Evolutionary conservation across 2,113 vertebrate species (phyloP).

Genomic region (Sorex araneus): DNA sequence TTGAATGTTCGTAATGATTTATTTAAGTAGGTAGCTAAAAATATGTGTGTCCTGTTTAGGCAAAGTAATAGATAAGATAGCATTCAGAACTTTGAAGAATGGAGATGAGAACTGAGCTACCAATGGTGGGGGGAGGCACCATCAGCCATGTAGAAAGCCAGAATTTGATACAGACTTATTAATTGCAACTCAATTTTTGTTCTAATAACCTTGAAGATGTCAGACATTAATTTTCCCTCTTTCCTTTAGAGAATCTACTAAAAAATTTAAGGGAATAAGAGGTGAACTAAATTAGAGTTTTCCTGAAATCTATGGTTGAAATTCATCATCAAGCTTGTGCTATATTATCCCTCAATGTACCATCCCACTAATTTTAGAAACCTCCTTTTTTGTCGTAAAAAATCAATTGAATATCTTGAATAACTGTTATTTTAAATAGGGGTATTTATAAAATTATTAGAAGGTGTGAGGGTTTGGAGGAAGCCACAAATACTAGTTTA

Average conservation of each 20-base stretch:
- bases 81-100: conserved; percentile 76
- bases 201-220: conserved; percentile 77
- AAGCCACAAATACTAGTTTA: conserved; percentile 51
- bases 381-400: conserved; percentile 16
- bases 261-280: conserved; percentile 83
- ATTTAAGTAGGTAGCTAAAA: conserved; percentile 80
- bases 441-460: background rate
- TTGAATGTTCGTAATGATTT: conserved; percentile 76
- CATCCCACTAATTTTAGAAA: conserved; percentile 67
- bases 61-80: conserved; percentile 68
- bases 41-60: conserved; percentile 77
- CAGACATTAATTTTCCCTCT: conserved; percentile 75
- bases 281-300: conserved; percentile 81
- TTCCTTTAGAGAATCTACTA: conserved; percentile 72
- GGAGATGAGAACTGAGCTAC: conserved; percentile 68
- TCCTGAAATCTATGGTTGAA: conserved; percentile 73
- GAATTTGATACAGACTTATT: conserved; percentile 79
- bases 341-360: conserved; percentile 66
- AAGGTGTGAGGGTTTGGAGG: background rate
- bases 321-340: conserved; percentile 77
- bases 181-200: conserved; percentile 79
- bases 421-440: background rate
- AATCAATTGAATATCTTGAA: conserved; percentile 32
- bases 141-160: conserved; percentile 77
- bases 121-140: conserved; percentile 63